A percentile compares a stretch with the other conserved stretches of the same genome.
These are phyloP conservation scores for Agonum fuliginosum DNA, from an alignment of 2,888 invertebrate species.

Conservation along the genomic window DNA sequence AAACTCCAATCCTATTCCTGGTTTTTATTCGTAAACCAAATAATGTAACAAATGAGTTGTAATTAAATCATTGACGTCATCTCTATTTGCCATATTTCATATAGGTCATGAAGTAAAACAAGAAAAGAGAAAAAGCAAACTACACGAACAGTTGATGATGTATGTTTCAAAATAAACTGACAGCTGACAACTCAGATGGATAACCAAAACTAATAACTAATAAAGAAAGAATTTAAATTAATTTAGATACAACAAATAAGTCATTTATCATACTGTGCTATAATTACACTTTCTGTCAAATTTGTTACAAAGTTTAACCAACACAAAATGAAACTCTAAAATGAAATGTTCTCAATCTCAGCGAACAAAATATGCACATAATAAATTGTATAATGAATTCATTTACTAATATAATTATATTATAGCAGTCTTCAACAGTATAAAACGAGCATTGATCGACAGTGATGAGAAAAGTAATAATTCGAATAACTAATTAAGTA, in stretches of 20 bases:
- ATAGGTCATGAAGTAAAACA: conserved; percentile 1
- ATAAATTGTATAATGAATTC: no score
- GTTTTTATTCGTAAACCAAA: background rate
- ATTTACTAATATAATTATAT: no score
- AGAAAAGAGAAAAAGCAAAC: conserved; percentile 17
- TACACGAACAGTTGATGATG: conserved; percentile 35
- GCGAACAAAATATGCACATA: no score
- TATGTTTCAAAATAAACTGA: conserved; percentile 46
- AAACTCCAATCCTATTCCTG: background rate
- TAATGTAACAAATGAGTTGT: background rate
- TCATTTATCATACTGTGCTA: conserved; percentile 17
- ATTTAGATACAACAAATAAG: conserved; percentile 34
- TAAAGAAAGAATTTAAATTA: conserved; percentile 42
- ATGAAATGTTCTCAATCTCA: no score
- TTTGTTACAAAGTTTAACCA: conserved; percentile 4
- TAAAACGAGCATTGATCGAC: no score
- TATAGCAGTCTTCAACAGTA: no score
- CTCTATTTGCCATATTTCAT: background rate
- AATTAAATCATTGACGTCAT: background rate
- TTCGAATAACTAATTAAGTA: no score
- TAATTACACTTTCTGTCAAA: conserved; percentile 35
- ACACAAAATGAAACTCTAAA: background rate
- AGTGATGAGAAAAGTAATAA: no score
- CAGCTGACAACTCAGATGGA: conserved; percentile 34
- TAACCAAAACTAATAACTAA: conserved; percentile 46